These are phyloP conservation scores for Pseudotriccus pelzelni DNA, from an alignment of 2,797 vertebrate species.

Conservation along the genomic window DNA sequence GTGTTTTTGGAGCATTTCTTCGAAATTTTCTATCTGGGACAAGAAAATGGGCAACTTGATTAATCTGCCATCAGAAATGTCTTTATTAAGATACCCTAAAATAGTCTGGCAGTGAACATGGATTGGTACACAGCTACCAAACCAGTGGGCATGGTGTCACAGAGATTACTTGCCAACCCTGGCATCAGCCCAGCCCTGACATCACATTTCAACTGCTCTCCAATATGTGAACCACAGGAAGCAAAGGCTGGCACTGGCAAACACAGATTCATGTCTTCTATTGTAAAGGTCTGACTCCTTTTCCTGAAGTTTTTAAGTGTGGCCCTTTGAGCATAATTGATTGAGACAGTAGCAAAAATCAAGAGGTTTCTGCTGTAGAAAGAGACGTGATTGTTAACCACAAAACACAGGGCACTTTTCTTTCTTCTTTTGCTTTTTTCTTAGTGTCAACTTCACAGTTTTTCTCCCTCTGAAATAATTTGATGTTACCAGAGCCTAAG, in stretches of 20 bases:
- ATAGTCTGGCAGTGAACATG: neutral
- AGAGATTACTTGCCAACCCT: neutral
- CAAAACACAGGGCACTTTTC: neutral
- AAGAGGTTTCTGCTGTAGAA: slow-evolving; percentile 7
- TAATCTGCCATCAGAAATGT: neutral
- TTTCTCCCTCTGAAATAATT: neutral
- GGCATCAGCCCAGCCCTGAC: neutral
- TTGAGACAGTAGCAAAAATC: slow-evolving; percentile 36
- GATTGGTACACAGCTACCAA: neutral
- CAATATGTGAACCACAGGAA: neutral
- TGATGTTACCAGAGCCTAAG: neutral
- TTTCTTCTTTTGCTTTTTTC: neutral
- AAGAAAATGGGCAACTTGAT: neutral
- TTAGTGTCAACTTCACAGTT: neutral
- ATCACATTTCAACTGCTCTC: neutral
- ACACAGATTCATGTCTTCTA: neutral
- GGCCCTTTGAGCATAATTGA: slow-evolving; percentile 37
- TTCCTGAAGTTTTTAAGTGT: neutral
- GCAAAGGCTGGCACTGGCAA: neutral
- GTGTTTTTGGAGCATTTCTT: neutral
- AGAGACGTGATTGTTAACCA: slow-evolving; percentile 14
- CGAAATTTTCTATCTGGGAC: neutral
- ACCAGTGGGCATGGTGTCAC: neutral
- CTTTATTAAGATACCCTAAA: neutral
- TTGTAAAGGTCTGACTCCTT: slow-evolving; percentile 20